phyloP scores from a whole-genome alignment of 2,797 vertebrate species.

The Phoeniculus purpureus region DNA sequence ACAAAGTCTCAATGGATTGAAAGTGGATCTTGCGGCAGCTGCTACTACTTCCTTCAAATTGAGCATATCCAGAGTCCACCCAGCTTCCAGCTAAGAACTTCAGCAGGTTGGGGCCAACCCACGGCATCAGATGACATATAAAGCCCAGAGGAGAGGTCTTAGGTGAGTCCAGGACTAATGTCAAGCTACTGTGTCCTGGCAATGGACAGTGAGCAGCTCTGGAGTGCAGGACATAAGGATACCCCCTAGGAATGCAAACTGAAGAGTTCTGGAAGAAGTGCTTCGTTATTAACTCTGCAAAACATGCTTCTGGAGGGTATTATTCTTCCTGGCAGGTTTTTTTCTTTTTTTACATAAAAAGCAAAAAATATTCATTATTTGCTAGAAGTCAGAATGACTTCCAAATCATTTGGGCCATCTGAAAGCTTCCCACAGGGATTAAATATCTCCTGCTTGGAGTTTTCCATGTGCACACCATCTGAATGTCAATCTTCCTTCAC shows the following conservation, averaged over 20 bases:
- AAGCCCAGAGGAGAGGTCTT: not conserved
- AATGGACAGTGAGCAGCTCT: not conserved
- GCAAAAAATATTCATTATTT: slow-evolving; percentile 1
- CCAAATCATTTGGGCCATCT: not conserved
- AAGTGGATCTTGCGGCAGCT: not conserved
- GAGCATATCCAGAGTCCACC: not conserved
- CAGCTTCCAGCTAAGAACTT: not conserved
- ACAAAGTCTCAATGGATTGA: not conserved
- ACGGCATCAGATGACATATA: not conserved
- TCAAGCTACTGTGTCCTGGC: not conserved
- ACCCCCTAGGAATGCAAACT: not conserved
- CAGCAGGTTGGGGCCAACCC: not conserved
- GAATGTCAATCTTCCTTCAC: not conserved
- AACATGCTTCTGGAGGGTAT: not conserved
- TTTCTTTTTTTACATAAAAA: not conserved
- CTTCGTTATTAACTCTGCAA: not conserved
- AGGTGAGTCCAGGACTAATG: rapidly evolving
- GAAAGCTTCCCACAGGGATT: slow-evolving; percentile 28
- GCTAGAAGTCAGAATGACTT: slow-evolving; percentile 9
- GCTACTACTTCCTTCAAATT: not conserved
- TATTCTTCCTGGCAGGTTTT: not conserved
- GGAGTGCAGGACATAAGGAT: not conserved
- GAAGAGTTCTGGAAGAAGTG: not conserved
- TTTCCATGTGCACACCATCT: not conserved
- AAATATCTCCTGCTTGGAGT: not conserved